phyloP scores from a whole-genome alignment of 2,888 invertebrate species.

The Dilophus febrilis region DNA sequence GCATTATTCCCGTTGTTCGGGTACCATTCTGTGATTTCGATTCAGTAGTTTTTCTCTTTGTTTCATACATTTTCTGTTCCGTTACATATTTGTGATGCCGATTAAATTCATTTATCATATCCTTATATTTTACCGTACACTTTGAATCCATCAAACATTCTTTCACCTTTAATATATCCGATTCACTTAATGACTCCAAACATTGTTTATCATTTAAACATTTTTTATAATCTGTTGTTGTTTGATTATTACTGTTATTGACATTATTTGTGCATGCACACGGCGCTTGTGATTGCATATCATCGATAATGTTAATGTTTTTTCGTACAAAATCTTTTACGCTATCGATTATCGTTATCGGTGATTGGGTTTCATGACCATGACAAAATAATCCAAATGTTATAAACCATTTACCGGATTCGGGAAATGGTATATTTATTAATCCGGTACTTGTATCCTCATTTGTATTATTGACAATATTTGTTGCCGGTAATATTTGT shows the following conservation, averaged over 20 bases:
- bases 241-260: constrained; percentile 2
- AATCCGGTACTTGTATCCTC: constrained; percentile 42
- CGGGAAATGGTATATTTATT: constrained; percentile 62
- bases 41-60: too few species aligned
- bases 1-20: too few species aligned
- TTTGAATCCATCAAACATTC: constrained; percentile 27
- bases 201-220: constrained; percentile 29
- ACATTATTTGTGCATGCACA: constrained; percentile 22
- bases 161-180: constrained; percentile 23
- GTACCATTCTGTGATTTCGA: too few species aligned
- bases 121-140: constrained; percentile 20
- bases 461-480: constrained; percentile 46
- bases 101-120: constrained; percentile 24
- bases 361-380: constrained; percentile 30
- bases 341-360: constrained; percentile 24
- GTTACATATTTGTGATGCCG: constrained; percentile 28
- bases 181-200: constrained; percentile 29
- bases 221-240: constrained; percentile 12
- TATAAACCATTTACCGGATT: constrained; percentile 67
- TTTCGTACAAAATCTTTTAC: constrained; percentile 27
- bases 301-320: constrained; percentile 17
- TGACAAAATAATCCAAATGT: constrained; percentile 54
- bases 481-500: constrained; percentile 35
- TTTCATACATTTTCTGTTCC: constrained; percentile 26
- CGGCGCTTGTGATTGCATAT: constrained; percentile 17